Evolutionary conservation across 2,113 vertebrate genomes (phyloP), one percentile per base, ranked within the genome.

Genomic region (Pimephales promelas): DNA sequence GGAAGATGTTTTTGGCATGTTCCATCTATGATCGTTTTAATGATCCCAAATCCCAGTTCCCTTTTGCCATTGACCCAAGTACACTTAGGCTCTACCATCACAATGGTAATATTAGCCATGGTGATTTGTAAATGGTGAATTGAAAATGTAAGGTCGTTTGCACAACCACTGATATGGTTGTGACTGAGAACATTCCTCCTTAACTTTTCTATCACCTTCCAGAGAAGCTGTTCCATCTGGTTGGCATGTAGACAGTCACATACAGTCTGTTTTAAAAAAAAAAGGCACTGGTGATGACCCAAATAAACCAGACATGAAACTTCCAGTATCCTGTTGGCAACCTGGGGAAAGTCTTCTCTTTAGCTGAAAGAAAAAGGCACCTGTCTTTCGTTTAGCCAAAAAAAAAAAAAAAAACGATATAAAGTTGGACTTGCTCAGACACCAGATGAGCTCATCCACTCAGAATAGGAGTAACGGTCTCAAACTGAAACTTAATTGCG

Each of bases 301-400:
- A 79, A 56, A 61, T 61, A 79, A 79, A 45, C 28, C 28, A 76
- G 52, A 47, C 52, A 36, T 1, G 26, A 18, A 28, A 52, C 47
- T 54, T 16, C 7, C 72, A 57, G 28, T 31, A 57, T 57, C 8
- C 10, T 24, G 28, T 57, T 11, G 10, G 22, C 26, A 18, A 61
- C 34, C 52, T 75, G 26, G 18, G 13, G 18, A 52, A 34, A 34
- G 49, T 76, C 4, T 76, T 76, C 20, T 31, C 14, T 76, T 76
- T 34, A 56, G 3, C 24, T 36, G 52, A 14, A 36, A 76, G 49
- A 31, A 74, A 47, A 10, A 9, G 45, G 13, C 45, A 74, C 72
- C 72, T 31, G 72, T 45, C 72, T 52, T 74, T 74, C 11, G 6
- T 73, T 49, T 49, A 73, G 70, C 43, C n/a, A 26, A 66, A 24